Evolutionary conservation across 1,140 invertebrate species (phyloP), one percentile per base, ranked within the genome.

Genomic region (Dendroctonus ponderosae): DNA sequence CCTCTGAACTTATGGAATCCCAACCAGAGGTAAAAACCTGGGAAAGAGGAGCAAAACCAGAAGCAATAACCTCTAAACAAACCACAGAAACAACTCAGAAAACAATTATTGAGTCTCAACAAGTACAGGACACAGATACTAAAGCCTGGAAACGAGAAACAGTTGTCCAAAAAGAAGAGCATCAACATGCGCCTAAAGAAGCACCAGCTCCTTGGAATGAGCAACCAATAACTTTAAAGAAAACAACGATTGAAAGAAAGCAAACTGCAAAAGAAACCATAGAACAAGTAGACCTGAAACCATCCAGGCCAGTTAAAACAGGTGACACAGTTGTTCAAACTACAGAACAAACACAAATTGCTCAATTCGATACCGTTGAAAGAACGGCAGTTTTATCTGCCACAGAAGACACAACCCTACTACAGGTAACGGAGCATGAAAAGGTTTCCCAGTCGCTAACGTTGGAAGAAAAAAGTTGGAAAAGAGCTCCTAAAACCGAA

Each of bases 181-280:
- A 26, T 26, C 1, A 26, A 26, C 26, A 26, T 26, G 26, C 26
- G 1, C 26, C 26, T 14, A 14, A 14, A 38, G 64, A 66, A 58
- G 64, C 66, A 63, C 56, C 61, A 60, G 14, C 67, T 37, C 79
- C 80, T 40, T 82, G 81, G 80, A 81, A 74, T 15, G 71, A 80
- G 51, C 75, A 82, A 72, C 75, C 73, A 70, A 74, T 81, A 15
- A 72, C 69, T 11, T 53, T 83, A 6, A 82, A 81, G 66, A 78
- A 76, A 67, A 72, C 76, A 3, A 74, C 72, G 68, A 72, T 74
- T 38, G 68, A 79, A 57, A 74, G 58, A 38, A 81, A 80, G 68
- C 74, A 77, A 69, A 62, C 77, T 39, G 70, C 68, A 0, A 82
- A 79, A 71, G 75, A 76, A 54, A 66, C 58, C 53, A 52, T 69